Evolutionary conservation across 2,113 vertebrate genomes (phyloP).

Genomic region (Speoplatyrhinus poulsoni): DNA sequence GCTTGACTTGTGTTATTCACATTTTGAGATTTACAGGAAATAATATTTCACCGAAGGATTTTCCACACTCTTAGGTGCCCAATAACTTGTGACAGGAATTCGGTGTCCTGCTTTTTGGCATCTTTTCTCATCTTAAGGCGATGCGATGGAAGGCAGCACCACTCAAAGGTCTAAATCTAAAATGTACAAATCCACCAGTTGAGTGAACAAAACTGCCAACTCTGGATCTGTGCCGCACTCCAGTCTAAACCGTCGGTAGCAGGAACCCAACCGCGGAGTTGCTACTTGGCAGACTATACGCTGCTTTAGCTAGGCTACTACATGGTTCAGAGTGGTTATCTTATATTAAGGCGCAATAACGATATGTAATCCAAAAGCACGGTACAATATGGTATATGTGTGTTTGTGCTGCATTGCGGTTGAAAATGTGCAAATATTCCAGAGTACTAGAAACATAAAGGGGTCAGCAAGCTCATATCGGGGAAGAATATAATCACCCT

Average conservation of each 20-base stretch:
- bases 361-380: neutral
- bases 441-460: neutral
- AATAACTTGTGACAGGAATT: conserved; percentile 76
- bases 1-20: conserved; percentile 82
- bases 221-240: neutral
- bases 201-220: conserved; percentile 44
- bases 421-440: neutral
- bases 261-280: neutral
- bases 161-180: conserved; percentile 12
- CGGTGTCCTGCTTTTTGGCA: conserved; percentile 61
- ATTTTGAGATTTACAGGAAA: conserved; percentile 77
- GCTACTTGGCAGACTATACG: conserved; percentile 19
- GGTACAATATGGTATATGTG: neutral
- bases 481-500: conserved; percentile 42
- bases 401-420: neutral
- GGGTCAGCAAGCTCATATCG: conserved; percentile 25
- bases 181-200: neutral
- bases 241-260: too few relatives aligned
- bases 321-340: conserved; percentile 22
- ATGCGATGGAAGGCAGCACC: conserved; percentile 61
- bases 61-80: conserved; percentile 76
- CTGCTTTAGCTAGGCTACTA: neutral
- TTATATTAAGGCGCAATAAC: conserved; percentile 23
- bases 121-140: conserved; percentile 60
- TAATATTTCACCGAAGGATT: conserved; percentile 76